Conservation (phyloP, 2,113 vertebrate species). For the Nothoprocta perdicaria region DNA sequence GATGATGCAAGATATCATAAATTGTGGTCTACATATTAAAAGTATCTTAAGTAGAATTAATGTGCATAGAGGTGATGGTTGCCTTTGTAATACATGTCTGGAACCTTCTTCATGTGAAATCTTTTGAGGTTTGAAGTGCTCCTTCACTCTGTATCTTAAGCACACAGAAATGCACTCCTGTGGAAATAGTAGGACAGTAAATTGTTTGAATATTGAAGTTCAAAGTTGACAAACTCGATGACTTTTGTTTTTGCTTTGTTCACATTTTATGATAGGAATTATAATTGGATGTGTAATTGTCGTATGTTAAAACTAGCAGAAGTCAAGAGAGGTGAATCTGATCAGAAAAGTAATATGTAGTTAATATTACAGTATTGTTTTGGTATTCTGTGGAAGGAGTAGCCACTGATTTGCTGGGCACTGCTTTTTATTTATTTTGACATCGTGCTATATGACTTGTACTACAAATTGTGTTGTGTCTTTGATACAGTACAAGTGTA, state of each 20-base stretch:
- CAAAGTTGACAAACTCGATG: not conserved
- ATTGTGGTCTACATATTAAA: slow-evolving; percentile 42
- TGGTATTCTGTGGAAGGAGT: not conserved
- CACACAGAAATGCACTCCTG: not conserved
- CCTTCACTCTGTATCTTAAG: not conserved
- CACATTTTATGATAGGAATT: not conserved
- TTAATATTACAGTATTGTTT: not conserved
- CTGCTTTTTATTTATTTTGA: not conserved
- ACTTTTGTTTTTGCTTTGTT: not conserved
- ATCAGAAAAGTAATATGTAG: not conserved
- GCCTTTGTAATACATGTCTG: not conserved
- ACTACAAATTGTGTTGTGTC: not conserved
- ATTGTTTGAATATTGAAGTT: not conserved
- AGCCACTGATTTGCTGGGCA: not conserved
- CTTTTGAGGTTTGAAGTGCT: not conserved
- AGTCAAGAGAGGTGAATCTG: not conserved
- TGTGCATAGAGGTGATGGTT: not conserved
- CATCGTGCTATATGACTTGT: not conserved
- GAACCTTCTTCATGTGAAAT: not conserved
- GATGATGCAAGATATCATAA: not conserved
- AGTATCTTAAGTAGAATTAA: not conserved
- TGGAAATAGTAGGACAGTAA: not conserved
- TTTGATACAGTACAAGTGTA: not conserved
- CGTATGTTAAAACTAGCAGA: not conserved
- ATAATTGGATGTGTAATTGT: not conserved